Evolutionary conservation across 2,113 vertebrate genomes (phyloP), one percentile per base, ranked within the genome.

Genomic region (Ptyas mucosa): DNA sequence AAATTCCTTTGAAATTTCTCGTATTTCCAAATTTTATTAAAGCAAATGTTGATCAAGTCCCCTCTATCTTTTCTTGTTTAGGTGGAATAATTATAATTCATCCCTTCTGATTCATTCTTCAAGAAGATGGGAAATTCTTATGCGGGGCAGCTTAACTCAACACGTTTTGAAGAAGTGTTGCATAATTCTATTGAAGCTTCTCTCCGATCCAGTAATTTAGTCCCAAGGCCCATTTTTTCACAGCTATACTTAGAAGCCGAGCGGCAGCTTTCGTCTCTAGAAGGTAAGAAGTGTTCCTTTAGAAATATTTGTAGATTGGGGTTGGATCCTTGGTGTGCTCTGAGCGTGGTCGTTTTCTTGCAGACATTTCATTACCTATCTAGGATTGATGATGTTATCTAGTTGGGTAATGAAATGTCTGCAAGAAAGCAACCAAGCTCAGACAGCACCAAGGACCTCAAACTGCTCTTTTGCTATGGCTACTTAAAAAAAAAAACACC

Each of bases 161-260:
- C 98, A 0, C 98, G 99, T 29, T 99, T 99, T 85, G 99, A 99
- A 96, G 99, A 99, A 97, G 98, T 99, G 5, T 96, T 99, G 85
- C 99, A 99, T 96, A 99, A 98, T 96, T 99, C 99, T 95, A 99
- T 99, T 1, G 99, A 99, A 96, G 99, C 99, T 0, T 99, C 99
- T 7, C 98, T 99, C 91, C 98, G 99, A 61, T 99, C 99, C 34
- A 99, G 97, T 97, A 98, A 97, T 55, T 97, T 99, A 39, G 98
- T 98, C 53, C 99, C 99, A 85, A 97, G 99, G 94, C 99, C 99
- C 1, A 96, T 99, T 93, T 99, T 99, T 98, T 99, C 99, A 52
- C 99, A 99, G 97, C 96, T 99, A 0, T 99, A 99, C 97, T 97
- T 99, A 53, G 99, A 99, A 96, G 98, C 98, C 0, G 99, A 99